Evolutionary conservation across 2,888 invertebrate genomes (phyloP), one percentile per base, ranked within the genome.

Genomic region (Melanostoma mellinum): DNA sequence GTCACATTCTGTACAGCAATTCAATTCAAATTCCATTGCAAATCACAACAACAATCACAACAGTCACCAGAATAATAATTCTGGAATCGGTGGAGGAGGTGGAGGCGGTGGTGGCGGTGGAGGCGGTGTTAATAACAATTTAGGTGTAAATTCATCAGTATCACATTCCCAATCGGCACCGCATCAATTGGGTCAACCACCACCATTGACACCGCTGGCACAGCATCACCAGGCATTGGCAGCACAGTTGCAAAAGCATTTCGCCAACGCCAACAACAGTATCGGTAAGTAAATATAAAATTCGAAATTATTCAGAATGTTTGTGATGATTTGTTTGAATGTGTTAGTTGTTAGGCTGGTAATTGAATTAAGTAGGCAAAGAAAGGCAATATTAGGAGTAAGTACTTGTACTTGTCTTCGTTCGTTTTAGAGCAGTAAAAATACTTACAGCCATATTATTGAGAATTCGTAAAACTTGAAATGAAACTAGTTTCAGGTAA

Each of bases 141-240:
- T 79, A 71, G 73, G 74, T 73, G 88, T 87, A 77, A 89, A 88
- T 71, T 87, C 87, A 71, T 88, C 89, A 80, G 91, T 91, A 55
- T 88, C 93, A 90, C 87, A 91, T 88, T 91, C 91, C 53, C 91
- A 89, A 79, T 91, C 91, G 86, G 91, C 90, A 60, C 91, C 91
- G 30, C 91, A 91, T 87, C 91, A 91, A 85, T 85, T 91, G 86
- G 88, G 89, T 38, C 89, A 89, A 44, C 88, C 88, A 68, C 88
- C 89, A 48, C 90, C 90, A 63, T 85, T 90, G 79, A 90, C 91
- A 67, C 91, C 91, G 53, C 91, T 93, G 85, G 91, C 93, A 80
- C 94, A 94, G 88, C 94, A 94, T 87, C 94, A 94, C 91, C 92
- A 93, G 77, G 93, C 93, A 86, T 91, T 93, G 88, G 94, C 94